Evolutionary conservation across 2,797 vertebrate species (phyloP), one percentile per base, ranked within the genome.

Genomic region (Chiroxiphia lanceolata): DNA sequence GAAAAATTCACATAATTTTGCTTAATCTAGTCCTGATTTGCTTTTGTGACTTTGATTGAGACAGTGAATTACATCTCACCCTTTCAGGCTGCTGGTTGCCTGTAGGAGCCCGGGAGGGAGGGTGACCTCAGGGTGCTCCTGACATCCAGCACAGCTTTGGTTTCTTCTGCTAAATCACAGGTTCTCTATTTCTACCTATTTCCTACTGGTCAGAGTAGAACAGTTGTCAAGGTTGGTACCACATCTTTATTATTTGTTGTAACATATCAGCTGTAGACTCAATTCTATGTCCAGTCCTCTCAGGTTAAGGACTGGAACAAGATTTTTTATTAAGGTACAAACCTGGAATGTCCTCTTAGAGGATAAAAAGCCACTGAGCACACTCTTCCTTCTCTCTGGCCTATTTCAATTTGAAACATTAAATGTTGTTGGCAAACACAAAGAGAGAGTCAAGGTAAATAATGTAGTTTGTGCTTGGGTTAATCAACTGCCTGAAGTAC

Each of bases 341-440:
- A 76, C 31, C 51, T 67, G 57, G 60, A 91, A 78, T 56, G 85
- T 75, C 53, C 71, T 81, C 10, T 87, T 82, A 80, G 84, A 95
- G 82, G 85, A 92, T 47, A 83, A 90, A 42, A 69, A 83, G 64
- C 81, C 74, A 51, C 87, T 78, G 75, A 94, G 74, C 36, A 95
- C 91, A 95, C 97, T 97, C 87, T 98, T 97, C 95, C 88, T 40
- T 92, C 91, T 79, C 59, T 92, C 83, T 78, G 78, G 96, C 96
- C 97, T 97, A 78, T 83, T 95, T 95, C 94, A 87, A 86, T 95
- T 95, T 94, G 95, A 97, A 97, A 92, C 81, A 72, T 81, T 94
- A 85, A 89, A 91, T 4, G 10, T 82, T 90, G 92, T 72, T 97
- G 96, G 96, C 97, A 96, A 72, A 93, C 81, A 77, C 87, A 93